phyloP scores from a whole-genome alignment of 2,113 vertebrate species.

The Azemiops feae region DNA sequence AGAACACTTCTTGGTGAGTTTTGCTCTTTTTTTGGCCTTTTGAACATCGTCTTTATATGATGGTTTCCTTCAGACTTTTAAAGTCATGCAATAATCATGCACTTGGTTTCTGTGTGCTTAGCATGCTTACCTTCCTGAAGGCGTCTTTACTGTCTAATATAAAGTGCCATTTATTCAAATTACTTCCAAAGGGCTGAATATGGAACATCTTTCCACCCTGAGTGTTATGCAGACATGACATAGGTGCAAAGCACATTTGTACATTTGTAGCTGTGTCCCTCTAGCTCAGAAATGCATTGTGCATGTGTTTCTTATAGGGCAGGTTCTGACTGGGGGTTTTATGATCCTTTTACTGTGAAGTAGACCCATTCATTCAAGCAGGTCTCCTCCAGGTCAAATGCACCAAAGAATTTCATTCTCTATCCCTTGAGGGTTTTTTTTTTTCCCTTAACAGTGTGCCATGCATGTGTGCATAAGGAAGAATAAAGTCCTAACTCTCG shows the following conservation, averaged over 20 bases:
- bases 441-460: neutral
- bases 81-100: neutral
- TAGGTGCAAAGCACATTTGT: neutral
- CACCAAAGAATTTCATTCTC: neutral
- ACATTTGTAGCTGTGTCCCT: neutral
- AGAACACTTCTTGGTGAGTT: conserved; percentile 30
- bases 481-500: conserved; percentile 24
- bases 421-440: neutral
- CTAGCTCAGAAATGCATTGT: neutral
- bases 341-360: neutral
- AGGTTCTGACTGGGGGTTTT: neutral
- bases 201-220: neutral
- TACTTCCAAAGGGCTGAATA: neutral
- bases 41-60: conserved; percentile 36
- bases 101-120: neutral
- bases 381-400: neutral
- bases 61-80: neutral
- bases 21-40: conserved; percentile 40
- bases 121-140: conserved; percentile 30
- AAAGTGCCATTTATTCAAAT: neutral
- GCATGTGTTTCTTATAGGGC: neutral
- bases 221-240: neutral
- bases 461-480: conserved; percentile 9
- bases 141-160: neutral
- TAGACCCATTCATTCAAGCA: neutral